Base-by-base conservation (phyloP, 2,888 invertebrate species). In the Ennomos quercinarius region DNA sequence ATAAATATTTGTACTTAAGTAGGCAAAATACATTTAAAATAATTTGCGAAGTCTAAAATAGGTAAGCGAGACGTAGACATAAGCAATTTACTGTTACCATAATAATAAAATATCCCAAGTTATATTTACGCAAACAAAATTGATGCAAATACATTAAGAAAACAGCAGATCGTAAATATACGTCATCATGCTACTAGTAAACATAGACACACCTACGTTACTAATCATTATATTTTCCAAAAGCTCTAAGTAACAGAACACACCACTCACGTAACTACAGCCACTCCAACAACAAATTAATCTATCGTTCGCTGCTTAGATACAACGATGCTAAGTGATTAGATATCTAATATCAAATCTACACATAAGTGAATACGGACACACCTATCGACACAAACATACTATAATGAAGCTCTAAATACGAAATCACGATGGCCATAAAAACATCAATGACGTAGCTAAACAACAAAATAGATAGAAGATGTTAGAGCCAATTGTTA, bases 331-430 rank as follows among this genome's bases (percentile, higher is more conserved):
- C 50, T 51, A 60, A 60, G 34, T 45, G 41, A 38, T 46, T 39
- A 27, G 27, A 27, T 17, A 59, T 38, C 39, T 52, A 52, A 55
- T 35, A 46, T 40, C 9, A 39, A 40, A 35, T 45, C 45, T 43
- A 54, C 40, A 17, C n/a, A 36, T 12, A 52, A 12, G 10, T 44
- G 10, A 44, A 52, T 40, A 40, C n/a, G n/a, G 51, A 61, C 60
- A 55, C 60, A 61, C 60, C 55, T 56, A 43, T 46, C 3, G 27
- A 43, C 12, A 50, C 51, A 60, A 60, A 60, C 43, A 61, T 48
- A 17, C 36, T 39, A 44, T 11, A 51, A 47, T 38, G 34, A 48
- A 41, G 44, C 27, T 55, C 37, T 55, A 56, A 61, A 11, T 51
- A 48, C 11, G 8, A 40, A 61, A 56, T 41, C 60, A 61, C 51